Base-by-base conservation (phyloP, 2,888 invertebrate species). In the Eupithecia vulgata region DNA sequence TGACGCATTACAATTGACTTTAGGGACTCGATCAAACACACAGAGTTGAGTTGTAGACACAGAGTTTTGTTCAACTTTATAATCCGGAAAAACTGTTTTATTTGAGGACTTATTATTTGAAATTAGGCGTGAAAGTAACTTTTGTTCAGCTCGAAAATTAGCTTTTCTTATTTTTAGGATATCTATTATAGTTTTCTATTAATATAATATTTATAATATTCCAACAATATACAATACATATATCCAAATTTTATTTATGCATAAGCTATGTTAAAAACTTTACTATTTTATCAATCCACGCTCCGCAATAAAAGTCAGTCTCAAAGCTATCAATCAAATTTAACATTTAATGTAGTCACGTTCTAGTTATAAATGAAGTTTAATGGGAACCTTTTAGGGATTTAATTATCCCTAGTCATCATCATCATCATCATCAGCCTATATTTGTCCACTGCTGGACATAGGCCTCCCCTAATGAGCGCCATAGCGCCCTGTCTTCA, bases 351-450 rank as follows among this genome's bases (percentile, higher is more conserved):
- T 83, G 80, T 81, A 80, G 84, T 85, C 84, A 87, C 84, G 80
- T 81, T 84, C 84, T 83, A 86, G 90, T 88, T 88, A 90, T 90
- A 88, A 92, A 93, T 92, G 90, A 88, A 86, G 85, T 89, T 86
- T 91, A 92, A 91, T 91, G 90, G 90, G 66, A 64, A 61, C 67
- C 69, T 76, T 76, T 76, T 57, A 76, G 45, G 65, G 42, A 68
- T 70, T 70, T 73, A 70, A 73, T 76, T 70, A 15, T 25, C 30
- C 61, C n/a, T n/a, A n/a, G n/a, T n/a, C n/a, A n/a, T n/a, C n/a
- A n/a, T n/a, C n/a, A n/a, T n/a, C n/a, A n/a, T n/a, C n/a, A n/a
- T n/a, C n/a, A n/a, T n/a, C n/a, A n/a, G n/a, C n/a, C n/a, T n/a
- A n/a, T n/a, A n/a, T n/a, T n/a, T n/a, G n/a, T n/a, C n/a, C n/a